A percentile compares a stretch with the other conserved stretches of the same genome.
phyloP scores from a whole-genome alignment of 2,888 invertebrate genomes.

The Pediacus dermestoides region DNA sequence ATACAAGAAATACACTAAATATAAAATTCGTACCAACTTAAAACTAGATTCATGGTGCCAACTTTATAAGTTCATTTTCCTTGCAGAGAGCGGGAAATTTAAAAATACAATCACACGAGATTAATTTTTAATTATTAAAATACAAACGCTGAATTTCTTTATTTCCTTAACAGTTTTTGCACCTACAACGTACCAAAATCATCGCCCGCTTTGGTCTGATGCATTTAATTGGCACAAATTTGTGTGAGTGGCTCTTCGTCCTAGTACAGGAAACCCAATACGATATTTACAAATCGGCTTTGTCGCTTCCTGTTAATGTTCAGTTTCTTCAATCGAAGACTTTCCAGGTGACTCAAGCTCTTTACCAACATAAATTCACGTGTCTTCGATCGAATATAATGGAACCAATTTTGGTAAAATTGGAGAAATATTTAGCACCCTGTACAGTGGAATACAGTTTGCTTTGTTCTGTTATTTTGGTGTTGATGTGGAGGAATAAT shows the following conservation, averaged over 20 bases:
- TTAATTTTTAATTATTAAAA: too few species aligned
- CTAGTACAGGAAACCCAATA: constrained; percentile 83
- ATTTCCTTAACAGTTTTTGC: constrained; percentile 1
- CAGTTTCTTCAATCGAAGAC: constrained; percentile 29
- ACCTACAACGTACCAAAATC: constrained; percentile 49
- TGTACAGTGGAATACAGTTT: constrained; percentile 88
- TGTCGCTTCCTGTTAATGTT: constrained; percentile 20
- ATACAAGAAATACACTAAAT: too few species aligned
- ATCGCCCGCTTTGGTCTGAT: constrained; percentile 85
- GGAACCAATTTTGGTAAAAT: constrained; percentile 27
- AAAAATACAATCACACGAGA: too few species aligned
- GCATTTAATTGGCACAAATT: constrained; percentile 90
- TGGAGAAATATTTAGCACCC: constrained; percentile 74
- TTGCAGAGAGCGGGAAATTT: too few species aligned
- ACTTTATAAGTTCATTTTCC: too few species aligned
- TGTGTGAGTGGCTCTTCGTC: constrained; percentile 88
- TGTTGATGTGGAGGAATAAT: constrained; percentile 88
- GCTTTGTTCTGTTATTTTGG: constrained; percentile 84
- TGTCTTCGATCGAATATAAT: constrained; percentile 33
- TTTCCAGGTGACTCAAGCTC: constrained; percentile 26
- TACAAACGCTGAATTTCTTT: too few species aligned
- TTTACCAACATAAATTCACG: constrained; percentile 26
- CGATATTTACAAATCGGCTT: constrained; percentile 67
- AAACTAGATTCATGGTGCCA: too few species aligned
- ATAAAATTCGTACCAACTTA: too few species aligned